Conservation (phyloP, 1,140 invertebrate species). For the Heliothis virescens region DNA sequence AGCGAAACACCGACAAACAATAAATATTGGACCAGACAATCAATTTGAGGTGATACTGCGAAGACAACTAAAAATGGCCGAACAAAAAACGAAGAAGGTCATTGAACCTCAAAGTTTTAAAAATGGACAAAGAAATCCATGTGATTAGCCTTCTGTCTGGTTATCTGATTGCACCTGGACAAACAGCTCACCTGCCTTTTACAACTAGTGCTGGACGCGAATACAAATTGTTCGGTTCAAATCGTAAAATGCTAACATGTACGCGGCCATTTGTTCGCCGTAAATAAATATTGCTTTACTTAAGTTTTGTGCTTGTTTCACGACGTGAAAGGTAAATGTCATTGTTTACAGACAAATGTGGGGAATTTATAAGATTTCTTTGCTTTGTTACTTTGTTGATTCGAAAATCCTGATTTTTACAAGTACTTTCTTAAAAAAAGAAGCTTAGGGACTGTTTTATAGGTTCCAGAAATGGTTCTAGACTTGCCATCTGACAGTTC, state of each 20-base stretch:
- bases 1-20: background rate
- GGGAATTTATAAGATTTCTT: conserved; percentile 25
- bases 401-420: too few relatives aligned
- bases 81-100: conserved; percentile 12
- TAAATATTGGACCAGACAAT: conserved; percentile 26
- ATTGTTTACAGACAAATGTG: conserved; percentile 16
- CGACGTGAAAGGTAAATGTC: conserved; percentile 20
- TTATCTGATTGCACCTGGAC: conserved; percentile 78
- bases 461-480: too few relatives aligned
- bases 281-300: conserved; percentile 62
- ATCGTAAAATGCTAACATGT: conserved; percentile 76
- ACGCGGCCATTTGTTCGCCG: conserved; percentile 61
- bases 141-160: conserved; percentile 62
- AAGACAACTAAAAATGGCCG: background rate
- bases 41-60: conserved; percentile 19
- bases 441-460: too few relatives aligned
- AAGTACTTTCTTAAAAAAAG: too few relatives aligned
- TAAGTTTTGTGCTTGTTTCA: conserved; percentile 15
- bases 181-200: conserved; percentile 68
- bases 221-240: conserved; percentile 77
- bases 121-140: conserved; percentile 51
- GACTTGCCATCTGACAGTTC: background rate
- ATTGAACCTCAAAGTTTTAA: conserved; percentile 47
- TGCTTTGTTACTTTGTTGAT: background rate
- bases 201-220: conserved; percentile 63